Conservation (phyloP, 2,113 vertebrate species). For the Arvicanthis niloticus region DNA sequence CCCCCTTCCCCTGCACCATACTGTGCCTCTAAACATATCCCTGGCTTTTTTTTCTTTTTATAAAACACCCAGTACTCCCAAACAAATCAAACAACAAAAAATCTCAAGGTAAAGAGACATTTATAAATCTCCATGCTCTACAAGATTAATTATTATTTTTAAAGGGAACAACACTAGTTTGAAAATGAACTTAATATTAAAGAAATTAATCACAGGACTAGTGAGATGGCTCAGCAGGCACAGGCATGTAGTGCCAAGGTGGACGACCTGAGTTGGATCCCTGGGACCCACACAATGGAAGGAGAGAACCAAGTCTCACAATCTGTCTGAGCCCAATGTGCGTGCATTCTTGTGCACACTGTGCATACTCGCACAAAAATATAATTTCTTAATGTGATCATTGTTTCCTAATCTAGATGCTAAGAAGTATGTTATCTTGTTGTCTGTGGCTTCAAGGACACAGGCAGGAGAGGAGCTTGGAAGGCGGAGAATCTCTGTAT, state of each 20-base stretch:
- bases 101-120: not conserved
- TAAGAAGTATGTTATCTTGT: not conserved
- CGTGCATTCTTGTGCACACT: not conserved
- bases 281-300: not conserved
- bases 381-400: not conserved
- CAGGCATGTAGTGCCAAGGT: not conserved
- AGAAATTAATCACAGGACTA: not conserved
- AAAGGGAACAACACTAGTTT: not conserved
- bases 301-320: not conserved
- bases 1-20: too few species aligned
- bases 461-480: not conserved
- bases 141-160: not conserved
- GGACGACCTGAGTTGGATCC: not conserved
- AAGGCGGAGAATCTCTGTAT: not conserved
- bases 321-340: not conserved
- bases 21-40: too few species aligned
- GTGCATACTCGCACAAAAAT: too few species aligned
- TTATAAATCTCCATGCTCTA: not conserved
- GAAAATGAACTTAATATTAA: not conserved
- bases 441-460: not conserved
- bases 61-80: too few species aligned
- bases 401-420: not conserved
- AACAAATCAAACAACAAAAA: not conserved
- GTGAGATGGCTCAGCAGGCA: not conserved
- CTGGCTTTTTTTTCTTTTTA: too few species aligned